A percentile compares a stretch with the other conserved stretches of the same genome.
Evolutionary conservation across 2,797 vertebrate species (phyloP).

Genomic region (Falco naumanni): DNA sequence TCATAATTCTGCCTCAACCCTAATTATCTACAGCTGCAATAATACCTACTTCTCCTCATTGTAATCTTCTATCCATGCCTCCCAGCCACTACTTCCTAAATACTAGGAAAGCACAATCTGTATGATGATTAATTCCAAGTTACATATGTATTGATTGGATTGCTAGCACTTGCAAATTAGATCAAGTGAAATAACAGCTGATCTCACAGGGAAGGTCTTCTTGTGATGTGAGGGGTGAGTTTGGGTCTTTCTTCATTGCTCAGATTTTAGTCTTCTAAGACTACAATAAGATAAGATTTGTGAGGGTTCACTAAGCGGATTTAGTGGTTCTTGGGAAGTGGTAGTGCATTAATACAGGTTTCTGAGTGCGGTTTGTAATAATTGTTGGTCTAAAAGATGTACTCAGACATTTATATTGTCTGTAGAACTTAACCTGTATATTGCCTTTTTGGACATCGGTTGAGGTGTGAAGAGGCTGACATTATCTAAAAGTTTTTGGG

Average conservation of each 20-base stretch:
- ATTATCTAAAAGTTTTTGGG: no score
- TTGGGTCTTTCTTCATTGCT: background rate
- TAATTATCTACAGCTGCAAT: background rate
- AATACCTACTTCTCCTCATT: background rate
- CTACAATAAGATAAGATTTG: background rate
- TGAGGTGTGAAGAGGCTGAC: background rate
- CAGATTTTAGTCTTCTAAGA: background rate
- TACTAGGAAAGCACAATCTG: background rate
- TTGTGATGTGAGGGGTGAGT: background rate
- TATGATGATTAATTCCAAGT: background rate
- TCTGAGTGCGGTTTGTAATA: background rate
- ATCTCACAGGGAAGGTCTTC: accelerated
- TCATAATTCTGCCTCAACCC: background rate
- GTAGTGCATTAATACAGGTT: background rate
- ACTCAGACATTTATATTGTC: background rate
- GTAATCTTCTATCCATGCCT: background rate
- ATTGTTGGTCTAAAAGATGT: background rate
- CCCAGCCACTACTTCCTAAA: background rate
- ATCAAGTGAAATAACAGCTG: background rate
- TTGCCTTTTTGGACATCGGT: background rate
- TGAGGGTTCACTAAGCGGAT: accelerated
- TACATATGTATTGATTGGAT: background rate
- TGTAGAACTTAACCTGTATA: accelerated
- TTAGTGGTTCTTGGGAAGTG: background rate
- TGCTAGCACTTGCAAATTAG: background rate